phyloP scores from a whole-genome alignment of 2,888 invertebrate genomes.

The Oegoconia quadripuncta region DNA sequence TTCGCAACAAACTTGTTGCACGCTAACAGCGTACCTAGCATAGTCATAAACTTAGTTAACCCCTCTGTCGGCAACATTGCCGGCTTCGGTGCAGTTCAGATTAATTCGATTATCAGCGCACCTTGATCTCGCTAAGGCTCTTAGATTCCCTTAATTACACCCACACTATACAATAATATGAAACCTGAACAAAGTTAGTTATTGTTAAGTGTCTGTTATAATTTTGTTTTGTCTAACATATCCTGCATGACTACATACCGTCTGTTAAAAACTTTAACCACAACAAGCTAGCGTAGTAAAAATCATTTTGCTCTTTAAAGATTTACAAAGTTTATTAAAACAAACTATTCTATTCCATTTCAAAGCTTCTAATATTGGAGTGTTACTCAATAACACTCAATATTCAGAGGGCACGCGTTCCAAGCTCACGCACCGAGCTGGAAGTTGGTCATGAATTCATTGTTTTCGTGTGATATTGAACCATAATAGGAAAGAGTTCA shows the following conservation, averaged over 20 bases:
- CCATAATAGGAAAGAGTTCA: conserved; percentile 71
- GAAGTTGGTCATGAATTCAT: conserved; percentile 73
- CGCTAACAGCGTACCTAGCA: conserved; percentile 64
- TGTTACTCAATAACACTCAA: conserved; percentile 45
- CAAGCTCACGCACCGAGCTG: conserved; percentile 55
- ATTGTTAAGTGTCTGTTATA: no score
- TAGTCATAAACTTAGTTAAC: conserved; percentile 76
- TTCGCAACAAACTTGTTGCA: conserved; percentile 73
- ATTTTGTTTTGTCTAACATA: no score
- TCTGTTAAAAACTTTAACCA: neutral
- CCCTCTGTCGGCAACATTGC: conserved; percentile 63
- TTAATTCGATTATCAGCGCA: conserved; percentile 76
- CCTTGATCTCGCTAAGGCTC: conserved; percentile 66
- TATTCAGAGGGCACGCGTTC: conserved; percentile 49
- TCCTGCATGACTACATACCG: neutral
- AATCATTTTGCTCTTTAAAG: neutral
- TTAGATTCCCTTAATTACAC: conserved; percentile 60
- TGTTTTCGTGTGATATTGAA: conserved; percentile 73
- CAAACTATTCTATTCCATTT: conserved; percentile 18
- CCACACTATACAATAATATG: conserved; percentile 8
- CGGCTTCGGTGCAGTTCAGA: conserved; percentile 64
- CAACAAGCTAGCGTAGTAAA: neutral
- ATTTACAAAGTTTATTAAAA: no score
- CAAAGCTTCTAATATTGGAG: conserved; percentile 31
- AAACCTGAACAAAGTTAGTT: conserved; percentile 9